A percentile compares a stretch with the other conserved stretches of the same genome.
Conservation (phyloP, 2,888 invertebrate species). For the Heliothis peltigera region DNA sequence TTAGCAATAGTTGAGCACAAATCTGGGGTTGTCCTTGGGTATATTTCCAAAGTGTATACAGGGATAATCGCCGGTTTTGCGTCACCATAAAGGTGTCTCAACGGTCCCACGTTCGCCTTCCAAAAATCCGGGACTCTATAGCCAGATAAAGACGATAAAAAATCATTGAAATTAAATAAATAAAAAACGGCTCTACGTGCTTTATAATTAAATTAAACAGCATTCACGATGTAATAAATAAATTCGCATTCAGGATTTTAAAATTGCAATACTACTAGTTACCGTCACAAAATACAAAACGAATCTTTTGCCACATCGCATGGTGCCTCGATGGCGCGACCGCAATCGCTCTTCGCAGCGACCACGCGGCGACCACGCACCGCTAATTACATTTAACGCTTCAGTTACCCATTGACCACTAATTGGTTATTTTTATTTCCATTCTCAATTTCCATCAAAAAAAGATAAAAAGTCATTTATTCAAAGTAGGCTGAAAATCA, state of each 20-base stretch:
- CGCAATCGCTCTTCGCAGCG: constrained; percentile 54
- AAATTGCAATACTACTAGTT: background rate
- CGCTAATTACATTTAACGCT: no score
- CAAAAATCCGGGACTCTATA: no score
- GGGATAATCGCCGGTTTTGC: no score
- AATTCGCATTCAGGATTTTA: background rate
- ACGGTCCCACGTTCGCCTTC: no score
- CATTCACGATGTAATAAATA: background rate
- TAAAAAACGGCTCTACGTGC: no score
- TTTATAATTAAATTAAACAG: background rate
- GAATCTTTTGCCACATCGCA: constrained; percentile 9
- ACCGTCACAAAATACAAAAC: constrained; percentile 13
- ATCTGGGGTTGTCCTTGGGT: no score
- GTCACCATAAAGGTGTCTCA: no score
- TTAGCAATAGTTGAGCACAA: no score
- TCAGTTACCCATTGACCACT: constrained; percentile 40
- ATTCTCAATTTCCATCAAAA: constrained; percentile 44
- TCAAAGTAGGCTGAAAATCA: no score
- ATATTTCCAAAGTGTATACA: no score
- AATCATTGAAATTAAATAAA: background rate
- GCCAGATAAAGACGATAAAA: background rate
- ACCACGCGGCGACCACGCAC: constrained; percentile 47
- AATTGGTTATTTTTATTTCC: constrained; percentile 62
- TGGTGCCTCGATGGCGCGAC: constrained; percentile 23
- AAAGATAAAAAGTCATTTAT: no score